Evolutionary conservation across 2,888 invertebrate genomes (phyloP).

Genomic region (Bellardia bayeri): DNA sequence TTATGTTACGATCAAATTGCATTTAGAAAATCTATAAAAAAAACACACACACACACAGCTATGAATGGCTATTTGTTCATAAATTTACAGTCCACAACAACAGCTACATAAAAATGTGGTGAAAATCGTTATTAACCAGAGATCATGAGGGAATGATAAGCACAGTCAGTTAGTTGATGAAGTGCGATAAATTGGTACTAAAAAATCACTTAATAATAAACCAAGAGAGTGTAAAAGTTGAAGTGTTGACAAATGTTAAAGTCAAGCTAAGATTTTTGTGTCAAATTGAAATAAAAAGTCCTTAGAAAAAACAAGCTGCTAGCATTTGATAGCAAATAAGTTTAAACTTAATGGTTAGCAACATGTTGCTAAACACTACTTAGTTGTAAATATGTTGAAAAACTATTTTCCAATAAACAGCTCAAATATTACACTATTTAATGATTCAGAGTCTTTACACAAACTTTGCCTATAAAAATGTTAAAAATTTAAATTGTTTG

Average conservation of each 20-base stretch:
- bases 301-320: too few relatives aligned
- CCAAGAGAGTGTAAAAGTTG: neutral
- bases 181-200: neutral
- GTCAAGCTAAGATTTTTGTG: too few relatives aligned
- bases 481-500: too few relatives aligned
- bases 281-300: too few relatives aligned
- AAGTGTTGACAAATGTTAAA: neutral
- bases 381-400: too few relatives aligned
- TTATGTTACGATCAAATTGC: constrained; percentile 54
- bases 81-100: neutral
- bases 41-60: neutral
- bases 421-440: too few relatives aligned
- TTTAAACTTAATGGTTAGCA: too few relatives aligned
- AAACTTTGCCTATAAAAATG: too few relatives aligned
- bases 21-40: constrained; percentile 11
- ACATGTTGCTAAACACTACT: too few relatives aligned
- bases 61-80: neutral
- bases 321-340: too few relatives aligned
- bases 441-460: too few relatives aligned
- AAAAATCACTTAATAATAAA: neutral
- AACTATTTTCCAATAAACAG: too few relatives aligned
- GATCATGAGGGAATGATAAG: constrained; percentile 25
- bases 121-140: constrained; percentile 16
- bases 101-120: constrained; percentile 7
- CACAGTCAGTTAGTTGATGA: neutral